Percentiles rank a stretch among this genome's conserved stretches.
phyloP scores from a whole-genome alignment of 2,797 vertebrate genomes.

The Etheostoma nigrum region DNA sequence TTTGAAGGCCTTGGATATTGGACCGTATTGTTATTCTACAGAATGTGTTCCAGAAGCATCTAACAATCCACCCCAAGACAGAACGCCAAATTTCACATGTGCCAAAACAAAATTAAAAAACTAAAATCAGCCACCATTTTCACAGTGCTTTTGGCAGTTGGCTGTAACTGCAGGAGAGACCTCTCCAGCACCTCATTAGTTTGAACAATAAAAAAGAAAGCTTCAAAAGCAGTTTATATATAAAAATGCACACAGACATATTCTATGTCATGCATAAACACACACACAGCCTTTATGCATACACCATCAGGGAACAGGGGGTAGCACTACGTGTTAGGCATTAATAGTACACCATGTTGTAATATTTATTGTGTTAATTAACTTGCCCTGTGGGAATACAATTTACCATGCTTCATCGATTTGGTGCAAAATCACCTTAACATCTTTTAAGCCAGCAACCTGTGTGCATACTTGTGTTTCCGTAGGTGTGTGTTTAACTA shows the following conservation, averaged over 20 bases:
- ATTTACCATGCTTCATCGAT: constrained; percentile 48
- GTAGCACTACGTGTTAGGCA: constrained; percentile 15
- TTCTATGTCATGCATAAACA: not conserved
- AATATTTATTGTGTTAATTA: constrained; percentile 76
- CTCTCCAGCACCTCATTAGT: constrained; percentile 38
- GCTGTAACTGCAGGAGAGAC: constrained; percentile 6
- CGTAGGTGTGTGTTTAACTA: not conserved
- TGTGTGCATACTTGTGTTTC: constrained; percentile 7
- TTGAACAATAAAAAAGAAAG: constrained; percentile 27
- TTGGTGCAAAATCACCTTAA: constrained; percentile 59
- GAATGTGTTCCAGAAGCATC: constrained; percentile 50
- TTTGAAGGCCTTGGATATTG: constrained; percentile 55
- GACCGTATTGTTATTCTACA: constrained; percentile 42
- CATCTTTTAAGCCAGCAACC: constrained; percentile 40
- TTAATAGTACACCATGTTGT: constrained; percentile 61
- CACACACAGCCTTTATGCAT: constrained; percentile 20
- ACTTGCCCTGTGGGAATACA: constrained; percentile 54
- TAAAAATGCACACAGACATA: not conserved
- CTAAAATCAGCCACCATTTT: constrained; percentile 27
- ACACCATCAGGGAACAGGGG: too few species aligned
- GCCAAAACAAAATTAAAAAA: constrained; percentile 40
- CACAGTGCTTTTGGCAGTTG: constrained; percentile 38
- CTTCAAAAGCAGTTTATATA: constrained; percentile 11
- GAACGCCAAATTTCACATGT: constrained; percentile 41
- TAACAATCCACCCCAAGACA: constrained; percentile 35